A percentile compares a stretch with the other conserved stretches of the same genome.
phyloP scores from a whole-genome alignment of 2,797 vertebrate species.

The Gymnocypris eckloni region DNA sequence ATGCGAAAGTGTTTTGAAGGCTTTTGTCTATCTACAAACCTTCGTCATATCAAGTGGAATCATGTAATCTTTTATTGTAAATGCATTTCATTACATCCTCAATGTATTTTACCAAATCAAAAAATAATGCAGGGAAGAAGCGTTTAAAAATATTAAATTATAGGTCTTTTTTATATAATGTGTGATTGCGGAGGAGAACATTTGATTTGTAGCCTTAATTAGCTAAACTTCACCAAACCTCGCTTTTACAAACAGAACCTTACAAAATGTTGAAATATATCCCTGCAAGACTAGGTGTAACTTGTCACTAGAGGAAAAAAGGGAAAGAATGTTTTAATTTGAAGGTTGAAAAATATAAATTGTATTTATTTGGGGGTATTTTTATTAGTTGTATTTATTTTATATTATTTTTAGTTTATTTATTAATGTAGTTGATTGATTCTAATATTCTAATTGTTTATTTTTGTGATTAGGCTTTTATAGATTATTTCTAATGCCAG shows the following conservation, averaged over 20 bases:
- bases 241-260: neutral
- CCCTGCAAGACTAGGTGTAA: neutral
- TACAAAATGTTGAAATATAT: neutral
- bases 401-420: neutral
- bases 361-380: neutral
- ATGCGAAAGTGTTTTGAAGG: neutral
- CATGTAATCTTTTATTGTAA: neutral
- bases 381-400: neutral
- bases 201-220: neutral
- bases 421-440: neutral
- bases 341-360: neutral
- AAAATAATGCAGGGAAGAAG: neutral
- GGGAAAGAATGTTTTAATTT: neutral
- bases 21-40: slow-evolving; percentile 16
- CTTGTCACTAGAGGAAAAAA: neutral
- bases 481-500: neutral
- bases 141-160: neutral
- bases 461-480: neutral
- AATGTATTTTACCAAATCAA: neutral
- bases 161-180: neutral
- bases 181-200: neutral
- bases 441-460: neutral
- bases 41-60: neutral
- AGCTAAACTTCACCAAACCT: neutral
- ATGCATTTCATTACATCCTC: neutral